Base-by-base conservation (phyloP, 2,113 vertebrate genomes). In the Mustela lutreola region DNA sequence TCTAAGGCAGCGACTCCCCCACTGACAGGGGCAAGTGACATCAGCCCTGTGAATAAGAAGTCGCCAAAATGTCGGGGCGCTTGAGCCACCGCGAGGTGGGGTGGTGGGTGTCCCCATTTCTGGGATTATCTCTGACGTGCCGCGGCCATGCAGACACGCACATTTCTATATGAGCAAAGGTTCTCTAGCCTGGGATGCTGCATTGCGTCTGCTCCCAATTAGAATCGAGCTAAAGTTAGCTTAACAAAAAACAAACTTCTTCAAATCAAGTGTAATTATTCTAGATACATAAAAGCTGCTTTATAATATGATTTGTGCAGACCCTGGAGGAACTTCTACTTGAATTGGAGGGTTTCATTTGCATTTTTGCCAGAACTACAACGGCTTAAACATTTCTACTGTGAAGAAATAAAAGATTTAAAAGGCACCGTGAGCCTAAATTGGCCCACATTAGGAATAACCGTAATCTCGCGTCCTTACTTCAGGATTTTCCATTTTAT, bases 191-290 rank as follows among this genome's bases (percentile, higher is more conserved):
- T 1, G 48, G 39, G 78, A 58, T 36, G 86, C 26, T 15, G 19
- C 45, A 5, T 2, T 0, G 19, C 76, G 79, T 94, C 96, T 98
- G 97, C 82, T 95, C 94, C 89, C 79, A 26, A 84, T 98, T 93
- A 97, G 82, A 7, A 28, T 16, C 11, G 62, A 96, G 88, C 91
- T 92, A 75, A 97, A 82, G 90, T 96, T 87, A 96, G 91, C 86
- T 76, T 73, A 86, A 96, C 78, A 63, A 19, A 95, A 97, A 95
- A 36, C 97, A 94, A 96, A 96, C 95, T 94, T 91, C 95, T 97
- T 90, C 76, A 81, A 89, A 97, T 96, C 95, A 94, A 98, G 92
- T 53, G n/a, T 94, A 93, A 97, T 98, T 97, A 96, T 94, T 93
- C 95, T 62, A 93, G 95, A 97, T 97, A 91, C 89, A 92, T 96